Evolutionary conservation across 92 coral and sea anemone genomes (phyloP), one percentile per base, ranked within the genome.

Genomic region (Porites evermanni): DNA sequence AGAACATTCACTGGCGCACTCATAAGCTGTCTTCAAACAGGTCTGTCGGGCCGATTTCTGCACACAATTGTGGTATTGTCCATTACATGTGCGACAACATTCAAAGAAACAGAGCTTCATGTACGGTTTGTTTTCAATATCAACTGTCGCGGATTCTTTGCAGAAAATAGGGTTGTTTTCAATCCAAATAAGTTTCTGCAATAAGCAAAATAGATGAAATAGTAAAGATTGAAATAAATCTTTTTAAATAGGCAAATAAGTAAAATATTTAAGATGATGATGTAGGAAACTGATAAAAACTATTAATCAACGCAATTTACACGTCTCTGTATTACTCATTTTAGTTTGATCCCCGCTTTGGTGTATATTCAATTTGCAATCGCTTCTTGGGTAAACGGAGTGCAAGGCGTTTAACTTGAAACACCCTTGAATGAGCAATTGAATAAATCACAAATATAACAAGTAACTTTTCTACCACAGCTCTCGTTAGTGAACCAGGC

Each of bases 131-230:
- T 76, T 26, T 11, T 76, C 80, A 20, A 76, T 29, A 14, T 54
- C 80, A 13, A 76, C n/a, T n/a, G n/a, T n/a, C n/a, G n/a, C n/a
- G n/a, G n/a, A 19, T 59, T 26, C 67, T 76, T 76, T 76, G 80
- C 80, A 76, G 80, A 59, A 76, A 1, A 76, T 24, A 1, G 80
- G 80, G 53, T 76, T 24, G 80, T 76, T 76, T 16, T 76, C 80
- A 76, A 76, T 76, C 80, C 80, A 76, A n/a, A 21, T 12, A n/a
- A 58, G 51, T 58, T 16, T 24, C 80, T 76, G 80, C 14, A 52
- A 16, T 53, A 20, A 23, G 23, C 23, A 9, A 20, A 38, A 10
- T 2, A 70, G 26, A 12, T 44, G 12, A 19, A 26, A 26, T 6
- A 70, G 32, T 54, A 54, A 8, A 54, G 12, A 54, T 9, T 9